Base-by-base conservation (phyloP, 2,888 invertebrate species). In the Lepidonotus clava region DNA sequence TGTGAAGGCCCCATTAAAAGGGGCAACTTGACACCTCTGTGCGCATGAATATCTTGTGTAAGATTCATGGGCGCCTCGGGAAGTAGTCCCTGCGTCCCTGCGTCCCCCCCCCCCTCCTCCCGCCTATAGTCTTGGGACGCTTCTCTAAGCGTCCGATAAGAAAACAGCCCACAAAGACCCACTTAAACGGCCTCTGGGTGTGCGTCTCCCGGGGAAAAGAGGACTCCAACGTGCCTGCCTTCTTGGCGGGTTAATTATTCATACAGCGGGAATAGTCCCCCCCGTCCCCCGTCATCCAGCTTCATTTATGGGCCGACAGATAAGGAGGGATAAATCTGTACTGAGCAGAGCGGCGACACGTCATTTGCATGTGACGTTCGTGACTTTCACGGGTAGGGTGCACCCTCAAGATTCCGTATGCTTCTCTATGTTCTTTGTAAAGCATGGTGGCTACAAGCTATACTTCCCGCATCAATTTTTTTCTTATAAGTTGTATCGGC, bases 21-120 rank as follows among this genome's bases (percentile, higher is more conserved):
- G 14, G 18, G 71, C 5, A 71, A 71, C 71, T 38, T 71, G 71
- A 71, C 71, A 71, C 71, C 71, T 36, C 71, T 21, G 21, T 18
- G 71, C 56, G n/a, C 36, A 71, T 71, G 71, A 71, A 71, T 71
- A 71, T 71, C 34, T 71, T 71, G 71, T 61, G 28, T 61, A 61
- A 61, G 61, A 61, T 61, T 61, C 61, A 61, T 61, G 61, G 61
- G 28, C 28, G n/a, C 24, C 28, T 24, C n/a, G n/a, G n/a, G n/a
- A n/a, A n/a, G n/a, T n/a, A 28, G 61, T 24, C 28, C 1, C 24
- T 24, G 28, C 61, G 11, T 11, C 61, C 28, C 24, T 18, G 11
- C 24, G 28, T 11, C 2, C 28, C 61, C 28, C 24, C 61, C 28
- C 61, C n/a, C n/a, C n/a, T n/a, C n/a, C n/a, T n/a, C n/a, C n/a